Evolutionary conservation across 37 sponge, comb jelly and placozoan species (phyloP).

Genomic region (Cladorhizidae sp.): DNA sequence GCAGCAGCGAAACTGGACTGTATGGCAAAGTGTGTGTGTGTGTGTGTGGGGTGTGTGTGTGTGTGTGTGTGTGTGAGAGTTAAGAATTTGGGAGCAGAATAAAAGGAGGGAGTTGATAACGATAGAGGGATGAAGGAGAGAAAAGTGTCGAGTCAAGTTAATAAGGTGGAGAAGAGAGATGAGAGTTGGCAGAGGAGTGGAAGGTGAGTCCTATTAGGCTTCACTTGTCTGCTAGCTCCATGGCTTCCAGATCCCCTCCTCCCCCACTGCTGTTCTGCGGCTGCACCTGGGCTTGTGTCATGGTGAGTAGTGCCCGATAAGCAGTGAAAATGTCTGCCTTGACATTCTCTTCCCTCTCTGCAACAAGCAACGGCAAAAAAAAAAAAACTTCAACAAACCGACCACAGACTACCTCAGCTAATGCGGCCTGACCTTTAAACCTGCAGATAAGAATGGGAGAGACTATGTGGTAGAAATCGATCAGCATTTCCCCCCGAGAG

Average conservation of each 20-base stretch:
- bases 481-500: slow-evolving; percentile 87
- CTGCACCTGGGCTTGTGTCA: slow-evolving; percentile 34
- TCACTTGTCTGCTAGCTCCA: slow-evolving; percentile 63
- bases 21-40: not conserved
- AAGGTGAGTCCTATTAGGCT: not conserved
- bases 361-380: too few species aligned
- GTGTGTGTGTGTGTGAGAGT: too few species aligned
- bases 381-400: not conserved
- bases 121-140: not conserved
- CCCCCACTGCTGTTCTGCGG: slow-evolving; percentile 20
- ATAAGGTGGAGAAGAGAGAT: not conserved
- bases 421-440: slow-evolving; percentile 83
- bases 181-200: not conserved
- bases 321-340: slow-evolving; percentile 94
- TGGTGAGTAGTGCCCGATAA: slow-evolving; percentile 77
- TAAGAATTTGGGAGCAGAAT: not conserved
- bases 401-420: not conserved
- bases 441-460: slow-evolving; percentile 88
- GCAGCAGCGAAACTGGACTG: slow-evolving; percentile 65
- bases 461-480: slow-evolving; percentile 75
- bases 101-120: not conserved
- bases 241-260: slow-evolving; percentile 32
- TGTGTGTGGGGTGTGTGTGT: too few species aligned
- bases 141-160: not conserved
- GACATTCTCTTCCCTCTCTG: slow-evolving; percentile 96